Base-by-base conservation (phyloP, 2,797 vertebrate genomes). In the Xenentodon cancila region DNA sequence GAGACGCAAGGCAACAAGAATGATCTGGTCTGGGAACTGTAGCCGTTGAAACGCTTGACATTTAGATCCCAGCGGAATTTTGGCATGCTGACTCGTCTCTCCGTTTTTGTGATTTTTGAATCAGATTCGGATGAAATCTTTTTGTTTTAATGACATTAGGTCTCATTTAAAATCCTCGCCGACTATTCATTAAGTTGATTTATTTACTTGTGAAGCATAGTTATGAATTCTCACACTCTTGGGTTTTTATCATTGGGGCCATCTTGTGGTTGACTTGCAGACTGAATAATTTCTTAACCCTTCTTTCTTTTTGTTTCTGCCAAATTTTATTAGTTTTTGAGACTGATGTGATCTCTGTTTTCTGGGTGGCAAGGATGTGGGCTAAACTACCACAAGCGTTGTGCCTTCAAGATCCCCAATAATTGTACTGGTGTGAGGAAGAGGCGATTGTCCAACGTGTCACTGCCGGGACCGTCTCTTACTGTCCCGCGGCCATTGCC, bases 321-420 rank as follows among this genome's bases (percentile, higher is more conserved):
- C 13, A 37, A 37, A 37, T 45, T 56, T 56, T 25, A 9, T 21
- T 21, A 11, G 13, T 27, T 22, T 37, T 44, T 77, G 37, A 53
- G 44, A 79, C 68, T 78, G 12, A 32, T 71, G 19, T 22, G 21
- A 25, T 75, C 12, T 79, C 5, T 79, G 27, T 58, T 65, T 79
- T 68, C 9, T 18, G 12, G 82, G 21, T 67, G 82, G 50, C 68
- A 87, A 98, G 97, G 97, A 72, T 99, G 97, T 90, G 97, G 97
- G 57, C 91, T 99, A 57, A 98, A 99, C 92, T 99, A 99, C 89
- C 97, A 98, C 91, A 99, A 99, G 74, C 94, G 96, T 67, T 99
- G 97, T 64, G 97, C 96, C 90, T 99, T 98, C 92, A 98, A 98
- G 91, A 99, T 99, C 84, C 97, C 97, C 51, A 99, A 99, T 91